Evolutionary conservation across 2,113 vertebrate genomes (phyloP).

Genomic region (Manacus vitellinus): DNA sequence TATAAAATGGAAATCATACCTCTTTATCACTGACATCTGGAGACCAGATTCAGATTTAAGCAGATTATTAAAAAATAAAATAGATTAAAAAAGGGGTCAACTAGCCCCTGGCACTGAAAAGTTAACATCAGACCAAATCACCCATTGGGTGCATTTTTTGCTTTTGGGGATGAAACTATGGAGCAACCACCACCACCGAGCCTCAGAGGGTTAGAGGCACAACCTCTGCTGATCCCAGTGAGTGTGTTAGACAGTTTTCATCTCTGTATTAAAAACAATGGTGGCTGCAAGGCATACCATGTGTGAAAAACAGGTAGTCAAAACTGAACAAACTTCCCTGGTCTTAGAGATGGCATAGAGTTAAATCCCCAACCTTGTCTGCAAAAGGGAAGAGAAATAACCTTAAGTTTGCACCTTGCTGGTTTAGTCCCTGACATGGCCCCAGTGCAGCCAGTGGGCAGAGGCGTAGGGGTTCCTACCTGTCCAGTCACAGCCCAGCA

Average conservation of each 20-base stretch:
- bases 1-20: constrained; percentile 72
- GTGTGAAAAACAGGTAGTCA: neutral
- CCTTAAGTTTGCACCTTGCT: neutral
- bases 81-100: constrained; percentile 42
- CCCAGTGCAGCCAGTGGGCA: neutral
- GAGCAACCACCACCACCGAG: neutral
- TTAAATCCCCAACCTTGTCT: neutral
- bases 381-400: neutral
- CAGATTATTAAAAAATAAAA: constrained; percentile 66
- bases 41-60: constrained; percentile 78
- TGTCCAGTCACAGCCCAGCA: constrained; percentile 94
- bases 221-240: neutral
- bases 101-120: constrained; percentile 39
- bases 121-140: constrained; percentile 50
- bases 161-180: constrained; percentile 6
- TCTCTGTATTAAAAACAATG: neutral
- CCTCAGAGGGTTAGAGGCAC: neutral
- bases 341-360: neutral
- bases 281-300: neutral
- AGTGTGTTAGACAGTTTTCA: neutral
- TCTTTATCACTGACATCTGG: constrained; percentile 85
- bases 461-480: constrained; percentile 71
- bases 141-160: constrained; percentile 2
- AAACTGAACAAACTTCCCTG: neutral
- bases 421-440: neutral